Percentiles rank a stretch among this genome's conserved stretches.
phyloP scores from a whole-genome alignment of 2,888 invertebrate genomes.

The Ecliptopera silaceata region DNA sequence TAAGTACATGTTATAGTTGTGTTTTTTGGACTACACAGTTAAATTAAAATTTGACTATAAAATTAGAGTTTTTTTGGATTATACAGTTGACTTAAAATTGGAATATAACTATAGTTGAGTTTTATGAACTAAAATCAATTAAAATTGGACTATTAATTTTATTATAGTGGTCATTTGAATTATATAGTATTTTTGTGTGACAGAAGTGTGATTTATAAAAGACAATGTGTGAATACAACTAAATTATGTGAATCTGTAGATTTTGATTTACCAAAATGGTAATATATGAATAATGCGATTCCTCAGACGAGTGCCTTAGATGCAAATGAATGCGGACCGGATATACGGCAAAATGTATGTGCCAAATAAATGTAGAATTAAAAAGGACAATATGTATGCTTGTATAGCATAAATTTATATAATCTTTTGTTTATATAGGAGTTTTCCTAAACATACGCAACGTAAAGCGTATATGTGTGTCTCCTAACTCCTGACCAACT shows the following conservation, averaged over 20 bases:
- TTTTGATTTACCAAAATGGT: conserved; percentile 21
- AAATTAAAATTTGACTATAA: too few species aligned
- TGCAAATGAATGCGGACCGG: conserved; percentile 56
- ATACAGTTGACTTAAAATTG: too few species aligned
- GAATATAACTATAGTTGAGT: too few species aligned
- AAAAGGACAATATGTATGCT: conserved; percentile 41
- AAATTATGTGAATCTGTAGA: conserved; percentile 14
- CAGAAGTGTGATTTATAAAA: conserved; percentile 6
- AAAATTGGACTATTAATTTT: background rate
- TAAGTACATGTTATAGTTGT: too few species aligned
- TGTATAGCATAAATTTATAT: conserved; percentile 41
- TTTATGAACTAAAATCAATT: too few species aligned
- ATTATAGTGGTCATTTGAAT: too few species aligned
- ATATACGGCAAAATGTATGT: conserved; percentile 56
- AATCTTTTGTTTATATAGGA: conserved; percentile 37
- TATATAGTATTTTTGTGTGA: conserved; percentile 10
- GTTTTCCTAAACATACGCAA: conserved; percentile 43
- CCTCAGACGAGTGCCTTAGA: conserved; percentile 73
- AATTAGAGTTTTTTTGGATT: too few species aligned
- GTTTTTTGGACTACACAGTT: too few species aligned
- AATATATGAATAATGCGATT: conserved; percentile 36
- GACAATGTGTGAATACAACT: conserved; percentile 6
- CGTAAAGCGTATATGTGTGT: conserved; percentile 54
- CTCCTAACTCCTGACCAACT: conserved; percentile 79
- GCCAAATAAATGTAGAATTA: conserved; percentile 55